A percentile compares a stretch with the other conserved stretches of the same genome.
Evolutionary conservation across 1,140 invertebrate genomes (phyloP).

Genomic region (Zaprionus davidi): DNA sequence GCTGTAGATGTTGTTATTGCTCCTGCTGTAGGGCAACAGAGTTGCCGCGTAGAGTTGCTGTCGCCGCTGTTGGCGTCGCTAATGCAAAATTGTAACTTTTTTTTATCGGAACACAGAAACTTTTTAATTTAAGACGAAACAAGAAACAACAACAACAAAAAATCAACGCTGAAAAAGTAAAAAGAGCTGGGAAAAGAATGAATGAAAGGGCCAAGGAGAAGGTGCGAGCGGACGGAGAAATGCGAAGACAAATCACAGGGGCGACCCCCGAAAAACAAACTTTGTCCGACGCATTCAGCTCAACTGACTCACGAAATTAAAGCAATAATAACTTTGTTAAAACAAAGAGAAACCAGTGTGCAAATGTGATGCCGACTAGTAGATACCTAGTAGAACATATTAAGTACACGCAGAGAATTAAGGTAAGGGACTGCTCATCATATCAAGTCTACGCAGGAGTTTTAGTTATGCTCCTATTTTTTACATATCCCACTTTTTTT

Average conservation of each 20-base stretch:
- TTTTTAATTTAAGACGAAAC: slow-evolving; percentile 72
- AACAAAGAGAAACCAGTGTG: slow-evolving; percentile 30
- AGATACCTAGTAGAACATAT: not conserved
- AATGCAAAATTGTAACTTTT: slow-evolving; percentile 42
- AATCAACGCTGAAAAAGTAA: slow-evolving; percentile 4
- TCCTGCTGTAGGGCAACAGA: not conserved
- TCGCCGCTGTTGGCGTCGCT: slow-evolving; percentile 6
- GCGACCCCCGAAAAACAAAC: slow-evolving; percentile 38
- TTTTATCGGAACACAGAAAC: slow-evolving; percentile 50
- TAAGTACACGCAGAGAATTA: not conserved
- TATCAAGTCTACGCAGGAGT: not conserved
- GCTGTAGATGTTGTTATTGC: not conserved
- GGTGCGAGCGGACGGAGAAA: not conserved
- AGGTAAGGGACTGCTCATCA: not conserved
- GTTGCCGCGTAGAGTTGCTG: slow-evolving; percentile 17
- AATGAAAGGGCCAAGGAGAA: not conserved
- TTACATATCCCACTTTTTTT: not conserved
- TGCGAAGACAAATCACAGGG: slow-evolving; percentile 45
- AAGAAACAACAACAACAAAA: slow-evolving; percentile 26
- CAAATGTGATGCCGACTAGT: not conserved
- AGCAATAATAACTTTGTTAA: slow-evolving; percentile 78
- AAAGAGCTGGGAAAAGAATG: slow-evolving; percentile 2
- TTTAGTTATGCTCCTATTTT: not conserved
- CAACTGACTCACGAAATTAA: slow-evolving; percentile 78
- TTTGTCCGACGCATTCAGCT: slow-evolving; percentile 40